A percentile compares a stretch with the other conserved stretches of the same genome.
These are phyloP conservation scores for Diorhabda carinulata DNA, from an alignment of 1,140 invertebrate species.

Conservation along the genomic window DNA sequence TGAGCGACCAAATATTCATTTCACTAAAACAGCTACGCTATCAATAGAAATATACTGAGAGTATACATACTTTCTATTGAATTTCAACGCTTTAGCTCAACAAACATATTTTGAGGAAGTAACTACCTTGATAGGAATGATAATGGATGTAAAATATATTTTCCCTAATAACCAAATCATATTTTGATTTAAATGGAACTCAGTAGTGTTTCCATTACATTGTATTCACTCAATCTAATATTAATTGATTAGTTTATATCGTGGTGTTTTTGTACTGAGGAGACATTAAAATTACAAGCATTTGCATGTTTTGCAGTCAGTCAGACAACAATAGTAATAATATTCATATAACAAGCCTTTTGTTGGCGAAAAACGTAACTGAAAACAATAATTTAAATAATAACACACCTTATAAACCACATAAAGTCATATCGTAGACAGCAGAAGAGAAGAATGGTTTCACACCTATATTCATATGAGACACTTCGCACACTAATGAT, in stretches of 20 bases:
- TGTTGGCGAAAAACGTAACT: constrained; percentile 39
- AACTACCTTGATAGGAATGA: too few species aligned
- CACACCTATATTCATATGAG: neutral
- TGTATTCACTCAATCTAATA: constrained; percentile 24
- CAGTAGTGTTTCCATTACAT: neutral
- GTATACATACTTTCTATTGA: too few species aligned
- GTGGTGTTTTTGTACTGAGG: constrained; percentile 47
- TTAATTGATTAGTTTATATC: constrained; percentile 36
- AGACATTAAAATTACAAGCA: constrained; percentile 38
- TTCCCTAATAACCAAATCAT: too few species aligned
- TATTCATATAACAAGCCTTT: constrained; percentile 44
- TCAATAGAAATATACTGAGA: too few species aligned
- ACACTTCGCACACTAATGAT: too few species aligned
- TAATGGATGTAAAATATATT: too few species aligned
- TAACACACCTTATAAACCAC: constrained; percentile 45
- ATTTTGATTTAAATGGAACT: neutral
- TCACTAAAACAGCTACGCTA: too few species aligned
- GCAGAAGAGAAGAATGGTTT: constrained; percentile 7
- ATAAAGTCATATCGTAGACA: constrained; percentile 30
- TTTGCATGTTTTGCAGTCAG: constrained; percentile 38
- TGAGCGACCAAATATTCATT: too few species aligned
- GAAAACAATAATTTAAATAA: constrained; percentile 44
- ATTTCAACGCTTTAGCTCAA: too few species aligned
- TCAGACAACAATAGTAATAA: constrained; percentile 44
- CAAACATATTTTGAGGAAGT: too few species aligned